Base-by-base conservation (phyloP, 2,888 invertebrate genomes). In the Agonopterix heracliana region DNA sequence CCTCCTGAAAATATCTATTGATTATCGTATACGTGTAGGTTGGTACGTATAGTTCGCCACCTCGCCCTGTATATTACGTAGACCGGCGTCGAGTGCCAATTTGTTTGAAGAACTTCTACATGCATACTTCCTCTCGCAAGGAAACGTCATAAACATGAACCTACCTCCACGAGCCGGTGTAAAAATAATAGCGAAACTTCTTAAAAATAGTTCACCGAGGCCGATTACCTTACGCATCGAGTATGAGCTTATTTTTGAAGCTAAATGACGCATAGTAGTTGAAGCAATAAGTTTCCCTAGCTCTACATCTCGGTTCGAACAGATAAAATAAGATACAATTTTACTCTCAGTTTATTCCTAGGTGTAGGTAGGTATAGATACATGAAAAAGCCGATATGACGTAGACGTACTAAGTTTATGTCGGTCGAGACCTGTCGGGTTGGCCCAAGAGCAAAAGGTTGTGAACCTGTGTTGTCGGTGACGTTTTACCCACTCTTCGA, bases 1-100 rank as follows among this genome's bases (percentile, higher is more conserved):
- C 86, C 86, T 86, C 82, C 86, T 87, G 87, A 87, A 88, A 88
- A 88, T 87, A 87, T 87, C 81, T 87, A 88, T 88, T 86, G 87
- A 88, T 88, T 88, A 87, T 81, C 77, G 83, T 86, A 86, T 78
- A 85, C 73, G 73, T 78, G 66, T 61, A 62, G 74, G 80, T 80
- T 66, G 71, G 81, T 81, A 76, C 60, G 74, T 83, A 83, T 73
- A 83, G 69, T 59, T 53, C 56, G 66, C 71, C 68, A 78, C 73
- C 76, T 82, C 79, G 76, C 78, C 79, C 77, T 70, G 81, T 78
- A 74, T 74, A 74, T 74, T 78, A 81, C 77, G 83, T 74, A 67
- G 73, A 17, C 45, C 69, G 69, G 64, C 64, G 74, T 69, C 61
- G 78, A 84, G 85, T 82, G 81, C 85, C 86, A 85, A 87, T 87